phyloP scores from a whole-genome alignment of 92 coral and sea anemone species.

The Epizoanthus stellaris region DNA sequence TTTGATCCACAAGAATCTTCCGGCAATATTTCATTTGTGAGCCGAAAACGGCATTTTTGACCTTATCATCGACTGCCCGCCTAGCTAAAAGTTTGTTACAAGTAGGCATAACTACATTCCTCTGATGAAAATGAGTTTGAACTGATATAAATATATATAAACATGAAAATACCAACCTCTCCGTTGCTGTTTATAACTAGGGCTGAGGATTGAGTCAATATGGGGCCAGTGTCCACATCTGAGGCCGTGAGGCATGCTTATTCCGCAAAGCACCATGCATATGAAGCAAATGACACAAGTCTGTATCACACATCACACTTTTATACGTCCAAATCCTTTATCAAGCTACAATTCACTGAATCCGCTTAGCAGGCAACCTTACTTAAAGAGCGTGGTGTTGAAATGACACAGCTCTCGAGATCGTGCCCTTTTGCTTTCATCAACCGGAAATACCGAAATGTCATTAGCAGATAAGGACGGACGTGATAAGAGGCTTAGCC shows the following conservation, averaged over 20 bases:
- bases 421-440: constrained; percentile 24
- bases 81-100: too few relatives aligned
- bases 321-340: not conserved
- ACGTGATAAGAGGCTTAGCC: not conserved
- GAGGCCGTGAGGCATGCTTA: constrained; percentile 24
- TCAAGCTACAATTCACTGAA: not conserved
- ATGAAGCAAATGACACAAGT: not conserved
- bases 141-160: not conserved
- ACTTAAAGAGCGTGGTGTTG: not conserved
- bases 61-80: too few relatives aligned
- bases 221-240: constrained; percentile 28
- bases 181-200: constrained; percentile 13
- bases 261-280: constrained; percentile 37
- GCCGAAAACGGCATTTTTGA: too few relatives aligned
- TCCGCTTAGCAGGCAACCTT: not conserved
- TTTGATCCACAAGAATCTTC: too few relatives aligned
- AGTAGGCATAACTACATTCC: too few relatives aligned
- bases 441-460: constrained; percentile 39
- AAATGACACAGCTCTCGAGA: constrained; percentile 6
- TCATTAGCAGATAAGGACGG: constrained; percentile 17
- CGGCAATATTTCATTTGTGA: too few relatives aligned
- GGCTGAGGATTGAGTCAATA: constrained; percentile 22
- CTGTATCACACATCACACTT: not conserved
- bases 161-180: constrained; percentile 25
- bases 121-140: not conserved